Evolutionary conservation across 1,140 invertebrate species (phyloP).

Genomic region (Pseudomyrmex flavicornis): DNA sequence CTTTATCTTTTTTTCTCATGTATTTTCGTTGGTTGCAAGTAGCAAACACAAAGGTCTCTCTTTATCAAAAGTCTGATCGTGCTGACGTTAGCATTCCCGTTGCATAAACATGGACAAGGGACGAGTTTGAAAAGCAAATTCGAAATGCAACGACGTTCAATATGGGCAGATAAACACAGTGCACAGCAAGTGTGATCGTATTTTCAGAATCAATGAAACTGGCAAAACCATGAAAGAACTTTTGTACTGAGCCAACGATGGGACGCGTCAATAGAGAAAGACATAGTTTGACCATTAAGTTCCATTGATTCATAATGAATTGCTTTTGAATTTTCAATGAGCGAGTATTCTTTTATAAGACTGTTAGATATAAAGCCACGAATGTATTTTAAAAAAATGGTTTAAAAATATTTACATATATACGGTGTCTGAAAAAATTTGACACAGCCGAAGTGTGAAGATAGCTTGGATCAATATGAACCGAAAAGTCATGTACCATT

Average conservation of each 20-base stretch:
- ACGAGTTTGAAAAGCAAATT: neutral
- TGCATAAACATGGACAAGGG: conserved; percentile 50
- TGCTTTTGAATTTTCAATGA: conserved; percentile 20
- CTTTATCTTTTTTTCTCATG: too few species aligned
- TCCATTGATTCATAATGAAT: conserved; percentile 47
- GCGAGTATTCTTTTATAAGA: neutral
- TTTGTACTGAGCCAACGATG: neutral
- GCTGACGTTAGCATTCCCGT: conserved; percentile 38
- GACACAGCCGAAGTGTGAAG: too few species aligned
- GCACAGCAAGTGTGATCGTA: neutral
- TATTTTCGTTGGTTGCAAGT: neutral
- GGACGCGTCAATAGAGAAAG: conserved; percentile 4
- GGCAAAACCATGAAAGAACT: conserved; percentile 8
- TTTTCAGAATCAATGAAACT: conserved; percentile 10
- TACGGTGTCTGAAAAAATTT: too few species aligned
- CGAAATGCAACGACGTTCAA: conserved; percentile 6
- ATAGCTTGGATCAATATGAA: too few species aligned
- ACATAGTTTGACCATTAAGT: conserved; percentile 30
- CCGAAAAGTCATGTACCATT: too few species aligned
- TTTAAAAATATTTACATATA: too few species aligned
- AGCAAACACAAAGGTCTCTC: neutral
- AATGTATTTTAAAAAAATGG: too few species aligned
- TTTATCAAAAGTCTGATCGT: conserved; percentile 19
- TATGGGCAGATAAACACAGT: neutral
- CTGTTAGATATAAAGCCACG: neutral